Evolutionary conservation across 2,113 vertebrate species (phyloP).

Genomic region (Pyrgilauda ruficollis): DNA sequence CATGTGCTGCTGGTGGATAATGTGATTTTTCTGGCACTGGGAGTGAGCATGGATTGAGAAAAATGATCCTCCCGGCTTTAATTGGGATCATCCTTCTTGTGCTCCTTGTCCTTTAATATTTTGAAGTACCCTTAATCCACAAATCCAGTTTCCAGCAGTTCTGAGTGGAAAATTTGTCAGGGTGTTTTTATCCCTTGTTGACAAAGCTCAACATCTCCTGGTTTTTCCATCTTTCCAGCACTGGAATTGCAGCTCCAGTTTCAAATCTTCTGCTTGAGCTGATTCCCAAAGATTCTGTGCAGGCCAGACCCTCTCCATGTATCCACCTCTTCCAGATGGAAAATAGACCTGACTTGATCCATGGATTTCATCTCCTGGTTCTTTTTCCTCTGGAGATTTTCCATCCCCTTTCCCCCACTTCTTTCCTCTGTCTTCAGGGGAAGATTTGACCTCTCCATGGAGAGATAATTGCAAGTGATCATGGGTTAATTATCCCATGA

Average conservation of each 20-base stretch:
- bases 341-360: background rate
- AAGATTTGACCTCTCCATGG: background rate
- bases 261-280: background rate
- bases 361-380: background rate
- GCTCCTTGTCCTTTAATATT: background rate
- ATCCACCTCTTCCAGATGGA: background rate
- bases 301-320: background rate
- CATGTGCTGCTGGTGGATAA: background rate
- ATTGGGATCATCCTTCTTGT: background rate
- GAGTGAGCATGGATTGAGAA: background rate
- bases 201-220: background rate
- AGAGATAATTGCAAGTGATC: background rate
- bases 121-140: background rate
- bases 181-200: background rate
- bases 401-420: background rate
- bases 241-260: background rate
- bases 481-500: background rate
- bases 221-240: accelerated
- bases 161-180: accelerated
- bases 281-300: background rate
- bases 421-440: background rate
- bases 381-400: background rate
- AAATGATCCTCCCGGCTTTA: background rate
- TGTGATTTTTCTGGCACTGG: background rate
- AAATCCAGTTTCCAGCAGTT: background rate